Percentiles rank a stretch among this genome's conserved stretches.
Evolutionary conservation across 2,797 vertebrate genomes (phyloP).

Genomic region (Spheniscus humboldti): DNA sequence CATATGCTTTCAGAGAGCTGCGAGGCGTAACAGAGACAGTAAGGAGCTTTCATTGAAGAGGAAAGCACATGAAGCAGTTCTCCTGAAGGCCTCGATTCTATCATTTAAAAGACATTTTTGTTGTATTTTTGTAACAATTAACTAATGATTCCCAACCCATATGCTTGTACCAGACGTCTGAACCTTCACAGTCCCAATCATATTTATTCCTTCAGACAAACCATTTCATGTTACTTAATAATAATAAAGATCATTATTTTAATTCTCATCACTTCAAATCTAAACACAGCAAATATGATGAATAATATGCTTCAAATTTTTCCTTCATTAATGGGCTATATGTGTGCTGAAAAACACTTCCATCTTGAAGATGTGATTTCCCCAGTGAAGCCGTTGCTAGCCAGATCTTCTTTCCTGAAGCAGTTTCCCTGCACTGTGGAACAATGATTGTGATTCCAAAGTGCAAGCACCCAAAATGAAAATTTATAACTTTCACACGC

Average conservation of each 20-base stretch:
- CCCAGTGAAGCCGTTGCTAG: neutral
- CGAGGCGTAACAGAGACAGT: neutral
- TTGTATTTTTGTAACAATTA: slow-evolving; percentile 35
- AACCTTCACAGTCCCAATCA: slow-evolving; percentile 13
- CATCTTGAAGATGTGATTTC: neutral
- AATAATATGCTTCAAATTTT: neutral
- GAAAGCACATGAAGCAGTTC: neutral
- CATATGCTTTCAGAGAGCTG: neutral
- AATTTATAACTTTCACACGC: neutral
- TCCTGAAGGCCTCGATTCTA: neutral
- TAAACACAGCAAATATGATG: slow-evolving; percentile 24
- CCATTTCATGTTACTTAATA: slow-evolving; percentile 28
- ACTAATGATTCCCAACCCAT: slow-evolving; percentile 51
- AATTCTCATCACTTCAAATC: slow-evolving; percentile 16
- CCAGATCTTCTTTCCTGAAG: neutral
- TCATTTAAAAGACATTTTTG: neutral
- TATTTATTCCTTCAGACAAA: slow-evolving; percentile 12
- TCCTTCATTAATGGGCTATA: neutral
- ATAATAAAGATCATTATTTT: slow-evolving; percentile 2
- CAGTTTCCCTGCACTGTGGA: neutral
- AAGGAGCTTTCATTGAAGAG: neutral
- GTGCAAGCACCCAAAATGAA: neutral
- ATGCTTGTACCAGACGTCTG: slow-evolving; percentile 59
- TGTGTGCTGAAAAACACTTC: neutral
- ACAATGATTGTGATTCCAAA: neutral